Conservation (phyloP, 2,888 invertebrate species). For the Buathra laborator region DNA sequence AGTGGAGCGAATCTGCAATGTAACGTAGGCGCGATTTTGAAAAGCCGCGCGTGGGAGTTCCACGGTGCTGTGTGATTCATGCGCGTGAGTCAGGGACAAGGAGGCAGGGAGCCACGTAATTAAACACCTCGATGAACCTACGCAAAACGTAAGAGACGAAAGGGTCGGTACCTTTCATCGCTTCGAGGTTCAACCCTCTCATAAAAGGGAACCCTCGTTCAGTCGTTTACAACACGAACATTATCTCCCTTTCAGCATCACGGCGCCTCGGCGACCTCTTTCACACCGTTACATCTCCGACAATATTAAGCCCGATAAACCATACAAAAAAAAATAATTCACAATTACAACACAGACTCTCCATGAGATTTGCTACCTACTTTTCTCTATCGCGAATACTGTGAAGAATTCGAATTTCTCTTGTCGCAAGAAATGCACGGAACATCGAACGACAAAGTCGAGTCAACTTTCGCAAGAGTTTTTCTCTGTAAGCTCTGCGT, state of each 20-base stretch:
- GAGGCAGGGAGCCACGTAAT: conserved; percentile 23
- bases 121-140: conserved; percentile 24
- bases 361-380: too few relatives aligned
- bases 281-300: too few relatives aligned
- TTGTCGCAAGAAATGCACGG: background rate
- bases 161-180: background rate
- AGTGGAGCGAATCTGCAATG: too few relatives aligned
- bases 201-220: background rate
- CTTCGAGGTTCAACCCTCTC: conserved; percentile 7
- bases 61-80: too few relatives aligned
- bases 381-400: too few relatives aligned
- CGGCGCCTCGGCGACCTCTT: too few relatives aligned
- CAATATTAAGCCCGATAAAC: too few relatives aligned
- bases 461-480: background rate
- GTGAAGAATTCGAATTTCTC: background rate
- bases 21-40: background rate
- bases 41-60: conserved; percentile 9
- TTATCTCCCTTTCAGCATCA: too few relatives aligned
- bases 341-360: too few relatives aligned
- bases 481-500: background rate
- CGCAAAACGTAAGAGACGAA: too few relatives aligned
- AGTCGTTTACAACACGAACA: too few relatives aligned
- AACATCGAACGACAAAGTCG: background rate
- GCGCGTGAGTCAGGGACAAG: conserved; percentile 11
- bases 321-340: background rate